Conservation (phyloP, 2,797 vertebrate genomes). For the Muscicapa comitata region DNA sequence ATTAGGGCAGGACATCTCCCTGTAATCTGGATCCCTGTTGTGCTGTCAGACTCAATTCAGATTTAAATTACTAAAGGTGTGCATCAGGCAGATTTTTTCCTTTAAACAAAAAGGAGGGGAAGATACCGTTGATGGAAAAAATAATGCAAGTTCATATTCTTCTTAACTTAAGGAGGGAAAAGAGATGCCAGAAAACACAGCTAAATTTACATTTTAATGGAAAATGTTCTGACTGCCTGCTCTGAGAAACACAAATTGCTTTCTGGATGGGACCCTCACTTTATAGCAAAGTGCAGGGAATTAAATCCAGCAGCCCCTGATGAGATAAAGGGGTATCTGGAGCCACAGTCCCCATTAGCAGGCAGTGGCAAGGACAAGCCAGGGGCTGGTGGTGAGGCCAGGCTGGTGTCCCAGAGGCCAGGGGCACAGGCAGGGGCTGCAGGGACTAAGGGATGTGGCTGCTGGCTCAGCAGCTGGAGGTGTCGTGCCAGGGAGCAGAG, state of each 20-base stretch:
- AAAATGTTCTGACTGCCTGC: constrained; percentile 44
- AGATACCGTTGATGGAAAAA: constrained; percentile 34
- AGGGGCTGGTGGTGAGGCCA: background rate
- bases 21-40: constrained; percentile 50
- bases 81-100: background rate
- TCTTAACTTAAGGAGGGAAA: constrained; percentile 26
- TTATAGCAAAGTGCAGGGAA: background rate
- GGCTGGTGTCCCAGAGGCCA: background rate
- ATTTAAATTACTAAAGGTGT: constrained; percentile 53
- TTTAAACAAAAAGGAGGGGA: constrained; percentile 18
- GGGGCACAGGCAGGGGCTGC: background rate
- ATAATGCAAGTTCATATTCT: constrained; percentile 39
- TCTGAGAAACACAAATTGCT: constrained; percentile 42
- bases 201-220: constrained; percentile 67
- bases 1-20: constrained; percentile 27
- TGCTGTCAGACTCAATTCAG: constrained; percentile 55
- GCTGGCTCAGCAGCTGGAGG: background rate
- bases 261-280: background rate
- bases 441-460: accelerated
- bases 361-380: background rate
- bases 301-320: constrained; percentile 10
- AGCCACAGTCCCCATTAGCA: background rate
- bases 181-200: constrained; percentile 40
- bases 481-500: background rate
- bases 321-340: background rate